Base-by-base conservation (phyloP, 1,140 invertebrate genomes). In the Idris sp. region DNA sequence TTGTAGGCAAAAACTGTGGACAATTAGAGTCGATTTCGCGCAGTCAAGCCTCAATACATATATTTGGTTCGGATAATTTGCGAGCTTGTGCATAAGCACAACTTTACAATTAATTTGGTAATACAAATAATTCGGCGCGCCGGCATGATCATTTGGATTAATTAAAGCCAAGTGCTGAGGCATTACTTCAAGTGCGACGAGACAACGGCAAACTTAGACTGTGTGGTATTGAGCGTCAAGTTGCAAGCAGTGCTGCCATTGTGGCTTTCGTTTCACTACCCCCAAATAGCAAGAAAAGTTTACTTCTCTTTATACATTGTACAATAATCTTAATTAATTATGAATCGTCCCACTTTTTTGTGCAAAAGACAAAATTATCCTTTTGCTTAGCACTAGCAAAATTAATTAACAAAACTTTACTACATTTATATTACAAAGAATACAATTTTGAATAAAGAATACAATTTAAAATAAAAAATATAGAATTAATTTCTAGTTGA, bases 21-120 rank as follows among this genome's bases (percentile, higher is more conserved):
- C 11, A 22, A 58, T 46, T 59, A n/a, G 18, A 16, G 7, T 6
- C 7, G 13, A 26, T 51, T 51, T 2, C 14, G n/a, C 11, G 10
- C 13, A 25, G 19, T 48, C 40, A 25, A 28, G 14, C 33, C 9
- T 10, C 33, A 16, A 36, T 44, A 28, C 30, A 43, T n/a, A n/a
- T 41, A 59, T 53, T 94, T 53, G 92, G 95, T 86, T 93, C 94
- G 38, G 94, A 92, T 85, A 94, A 94, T 95, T 89, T 90, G 87
- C 86, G 48, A 46, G 38, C 54, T 41, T 35, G 48, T 30, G 56
- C 36, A 64, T n/a, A n/a, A n/a, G n/a, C n/a, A n/a, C n/a, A 74
- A 64, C 43, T 54, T 62, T 67, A 77, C 79, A 83, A 86, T 84
- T 86, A 86, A 84, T 86, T 83, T 76, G 51, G 75, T 67, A 77